Evolutionary conservation across 2,797 vertebrate genomes (phyloP).

Genomic region (Simalia tracyae): DNA sequence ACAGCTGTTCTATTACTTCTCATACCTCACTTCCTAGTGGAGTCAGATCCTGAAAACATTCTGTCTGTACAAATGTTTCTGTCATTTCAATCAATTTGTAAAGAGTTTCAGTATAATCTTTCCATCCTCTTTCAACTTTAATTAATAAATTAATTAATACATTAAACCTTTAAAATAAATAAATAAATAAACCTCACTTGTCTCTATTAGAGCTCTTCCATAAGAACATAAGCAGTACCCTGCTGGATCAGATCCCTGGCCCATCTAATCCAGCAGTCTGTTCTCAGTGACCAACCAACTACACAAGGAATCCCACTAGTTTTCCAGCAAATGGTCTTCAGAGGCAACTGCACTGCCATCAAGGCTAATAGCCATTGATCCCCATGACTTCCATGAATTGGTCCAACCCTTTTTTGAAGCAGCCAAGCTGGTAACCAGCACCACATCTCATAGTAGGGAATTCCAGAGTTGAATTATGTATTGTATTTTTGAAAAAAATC

Average conservation of each 20-base stretch:
- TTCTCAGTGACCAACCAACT: background rate
- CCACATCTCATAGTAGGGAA: background rate
- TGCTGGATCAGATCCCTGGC: background rate
- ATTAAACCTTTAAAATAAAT: background rate
- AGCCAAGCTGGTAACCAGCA: background rate
- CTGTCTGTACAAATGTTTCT: background rate
- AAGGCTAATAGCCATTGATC: background rate
- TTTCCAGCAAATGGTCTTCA: background rate
- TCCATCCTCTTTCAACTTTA: background rate
- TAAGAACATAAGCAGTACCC: background rate
- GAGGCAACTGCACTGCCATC: background rate
- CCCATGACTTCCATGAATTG: background rate
- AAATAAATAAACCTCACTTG: background rate
- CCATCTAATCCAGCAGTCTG: background rate
- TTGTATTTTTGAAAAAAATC: background rate
- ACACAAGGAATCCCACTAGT: background rate
- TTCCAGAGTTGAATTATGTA: background rate
- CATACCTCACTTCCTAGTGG: background rate
- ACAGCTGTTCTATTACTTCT: background rate
- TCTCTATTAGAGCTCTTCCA: background rate
- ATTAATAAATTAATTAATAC: background rate
- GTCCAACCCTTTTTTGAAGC: background rate
- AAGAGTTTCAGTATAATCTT: background rate
- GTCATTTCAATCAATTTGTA: background rate
- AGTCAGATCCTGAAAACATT: background rate